Evolutionary conservation across 2,888 invertebrate genomes (phyloP).

Genomic region (Agapostemon virescens): DNA sequence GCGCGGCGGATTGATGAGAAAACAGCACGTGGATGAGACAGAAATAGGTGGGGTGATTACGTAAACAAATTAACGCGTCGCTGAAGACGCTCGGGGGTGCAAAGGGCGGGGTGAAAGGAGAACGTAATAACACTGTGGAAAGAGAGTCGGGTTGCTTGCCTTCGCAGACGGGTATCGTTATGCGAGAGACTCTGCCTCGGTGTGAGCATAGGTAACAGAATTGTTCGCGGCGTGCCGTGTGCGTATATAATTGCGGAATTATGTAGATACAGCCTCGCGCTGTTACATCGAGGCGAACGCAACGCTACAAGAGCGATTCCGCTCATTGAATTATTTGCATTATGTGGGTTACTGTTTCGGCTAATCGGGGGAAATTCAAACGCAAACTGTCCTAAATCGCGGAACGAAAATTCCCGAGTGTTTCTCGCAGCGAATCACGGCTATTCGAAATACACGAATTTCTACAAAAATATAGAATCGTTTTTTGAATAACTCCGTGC

Average conservation of each 20-base stretch:
- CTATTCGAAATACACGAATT: neutral
- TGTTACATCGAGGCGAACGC: constrained; percentile 26
- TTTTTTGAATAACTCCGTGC: neutral
- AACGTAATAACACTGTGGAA: constrained; percentile 10
- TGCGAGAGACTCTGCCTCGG: constrained; percentile 8
- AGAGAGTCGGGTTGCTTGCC: constrained; percentile 31
- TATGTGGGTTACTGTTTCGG: constrained; percentile 19
- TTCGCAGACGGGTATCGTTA: constrained; percentile 20
- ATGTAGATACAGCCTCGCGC: constrained; percentile 44
- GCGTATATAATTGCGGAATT: constrained; percentile 60
- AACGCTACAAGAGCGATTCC: constrained; percentile 29
- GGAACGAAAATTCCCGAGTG: neutral
- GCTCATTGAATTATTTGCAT: constrained; percentile 13
- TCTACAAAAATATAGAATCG: neutral
- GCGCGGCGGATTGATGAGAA: constrained; percentile 11
- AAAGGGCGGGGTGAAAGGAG: constrained; percentile 11
- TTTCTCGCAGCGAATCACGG: neutral
- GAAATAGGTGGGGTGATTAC: constrained; percentile 60
- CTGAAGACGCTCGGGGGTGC: constrained; percentile 17
- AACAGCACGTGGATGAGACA: constrained; percentile 35
- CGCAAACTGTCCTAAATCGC: neutral
- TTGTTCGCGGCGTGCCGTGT: constrained; percentile 29
- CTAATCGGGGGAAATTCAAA: neutral
- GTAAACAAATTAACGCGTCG: constrained; percentile 69
- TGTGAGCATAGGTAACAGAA: constrained; percentile 31